Evolutionary conservation across 2,113 vertebrate species (phyloP).

Genomic region (Poeciliopsis turrubarensis): DNA sequence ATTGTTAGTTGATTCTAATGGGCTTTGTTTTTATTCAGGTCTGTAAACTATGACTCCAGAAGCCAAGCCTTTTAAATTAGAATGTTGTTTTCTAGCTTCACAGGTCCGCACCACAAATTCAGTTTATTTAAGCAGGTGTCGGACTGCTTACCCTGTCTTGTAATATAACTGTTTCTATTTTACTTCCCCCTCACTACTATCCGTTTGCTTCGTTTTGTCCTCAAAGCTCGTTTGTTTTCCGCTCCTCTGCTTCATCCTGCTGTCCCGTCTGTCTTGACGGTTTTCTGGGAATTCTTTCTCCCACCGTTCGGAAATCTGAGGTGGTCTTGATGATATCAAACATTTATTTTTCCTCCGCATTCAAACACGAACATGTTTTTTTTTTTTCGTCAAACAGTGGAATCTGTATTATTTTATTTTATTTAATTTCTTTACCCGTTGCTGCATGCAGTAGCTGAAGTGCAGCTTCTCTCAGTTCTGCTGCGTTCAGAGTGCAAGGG

Average conservation of each 20-base stretch:
- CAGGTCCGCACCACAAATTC: constrained; percentile 52
- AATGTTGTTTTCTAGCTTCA: constrained; percentile 61
- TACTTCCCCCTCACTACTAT: constrained; percentile 30
- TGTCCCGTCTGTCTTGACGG: constrained; percentile 46
- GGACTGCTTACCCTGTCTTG: constrained; percentile 79
- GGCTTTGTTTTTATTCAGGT: constrained; percentile 69
- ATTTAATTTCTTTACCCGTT: constrained; percentile 29
- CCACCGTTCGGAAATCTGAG: constrained; percentile 14
- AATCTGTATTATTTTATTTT: too few species aligned
- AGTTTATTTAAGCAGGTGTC: constrained; percentile 73
- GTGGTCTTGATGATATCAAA: constrained; percentile 31
- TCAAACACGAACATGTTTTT: background rate
- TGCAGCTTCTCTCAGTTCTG: constrained; percentile 40
- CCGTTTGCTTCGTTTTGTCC: constrained; percentile 24
- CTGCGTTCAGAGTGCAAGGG: constrained; percentile 23
- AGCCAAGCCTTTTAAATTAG: constrained; percentile 70
- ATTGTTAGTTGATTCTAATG: constrained; percentile 69
- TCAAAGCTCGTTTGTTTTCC: constrained; percentile 22
- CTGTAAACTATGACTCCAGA: constrained; percentile 54
- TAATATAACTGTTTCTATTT: constrained; percentile 53
- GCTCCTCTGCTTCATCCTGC: constrained; percentile 19
- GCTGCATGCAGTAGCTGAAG: constrained; percentile 62
- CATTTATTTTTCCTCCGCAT: background rate
- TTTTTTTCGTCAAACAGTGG: background rate
- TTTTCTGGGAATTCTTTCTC: constrained; percentile 19